Conservation (phyloP, 2,797 vertebrate species). For the Sorex maritimensis region DNA sequence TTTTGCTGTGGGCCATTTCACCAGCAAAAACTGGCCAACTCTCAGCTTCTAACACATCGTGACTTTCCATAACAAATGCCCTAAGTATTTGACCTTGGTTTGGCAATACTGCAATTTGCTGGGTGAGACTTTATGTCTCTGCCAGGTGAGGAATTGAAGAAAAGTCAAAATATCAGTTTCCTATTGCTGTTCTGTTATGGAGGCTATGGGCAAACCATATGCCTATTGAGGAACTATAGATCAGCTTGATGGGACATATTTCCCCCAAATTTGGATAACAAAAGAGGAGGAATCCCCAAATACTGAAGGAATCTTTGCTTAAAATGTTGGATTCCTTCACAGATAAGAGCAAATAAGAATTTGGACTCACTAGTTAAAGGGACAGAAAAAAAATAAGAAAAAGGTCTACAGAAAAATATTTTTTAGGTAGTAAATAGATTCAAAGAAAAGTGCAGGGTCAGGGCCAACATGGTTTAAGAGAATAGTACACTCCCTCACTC, state of each 20-base stretch:
- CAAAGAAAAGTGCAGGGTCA: neutral
- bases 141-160: neutral
- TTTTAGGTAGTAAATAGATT: neutral
- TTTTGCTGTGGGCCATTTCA: neutral
- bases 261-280: neutral
- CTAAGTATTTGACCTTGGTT: neutral
- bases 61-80: neutral
- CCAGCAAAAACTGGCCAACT: neutral
- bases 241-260: neutral
- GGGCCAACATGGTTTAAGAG: neutral
- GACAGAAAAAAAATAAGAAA: neutral
- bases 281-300: neutral
- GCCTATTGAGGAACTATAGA: neutral
- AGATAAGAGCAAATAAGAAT: constrained; percentile 12
- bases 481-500: neutral
- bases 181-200: neutral
- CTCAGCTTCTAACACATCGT: neutral
- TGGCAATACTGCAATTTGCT: neutral
- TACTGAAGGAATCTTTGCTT: neutral
- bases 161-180: neutral
- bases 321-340: neutral
- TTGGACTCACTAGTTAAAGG: neutral
- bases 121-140: neutral
- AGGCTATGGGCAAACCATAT: neutral
- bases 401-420: neutral